Conservation (phyloP, 2,888 invertebrate genomes). For the Odontomyia ornata region DNA sequence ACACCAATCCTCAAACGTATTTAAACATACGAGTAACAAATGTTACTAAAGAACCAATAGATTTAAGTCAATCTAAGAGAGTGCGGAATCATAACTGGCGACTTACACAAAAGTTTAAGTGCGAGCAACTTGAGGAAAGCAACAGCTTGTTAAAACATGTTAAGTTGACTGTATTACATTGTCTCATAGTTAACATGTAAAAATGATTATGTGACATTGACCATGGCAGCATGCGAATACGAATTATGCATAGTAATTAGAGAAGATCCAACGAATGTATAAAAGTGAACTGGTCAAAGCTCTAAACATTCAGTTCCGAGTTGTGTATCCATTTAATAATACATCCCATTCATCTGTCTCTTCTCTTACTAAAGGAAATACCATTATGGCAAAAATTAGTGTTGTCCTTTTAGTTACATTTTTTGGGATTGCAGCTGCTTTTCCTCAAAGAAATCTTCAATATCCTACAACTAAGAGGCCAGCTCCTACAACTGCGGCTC, state of each 20-base stretch:
- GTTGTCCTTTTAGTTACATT: neutral
- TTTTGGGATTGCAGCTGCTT: slow-evolving; percentile 6
- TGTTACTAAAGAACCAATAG: too few relatives aligned
- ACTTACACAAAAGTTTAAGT: too few relatives aligned
- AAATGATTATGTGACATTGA: slow-evolving; percentile 34
- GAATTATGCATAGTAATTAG: slow-evolving; percentile 19
- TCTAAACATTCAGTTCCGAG: slow-evolving; percentile 35
- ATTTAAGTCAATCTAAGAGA: too few relatives aligned
- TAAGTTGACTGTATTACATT: too few relatives aligned
- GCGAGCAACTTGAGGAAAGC: too few relatives aligned
- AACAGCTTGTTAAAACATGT: too few relatives aligned
- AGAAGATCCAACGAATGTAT: slow-evolving; percentile 20
- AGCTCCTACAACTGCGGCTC: neutral
- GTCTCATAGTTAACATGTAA: too few relatives aligned
- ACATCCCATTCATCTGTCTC: too few relatives aligned
- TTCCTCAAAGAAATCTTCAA: slow-evolving; percentile 20
- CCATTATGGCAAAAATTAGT: slow-evolving; percentile 9
- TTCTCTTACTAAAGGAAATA: too few relatives aligned
- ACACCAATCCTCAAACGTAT: too few relatives aligned
- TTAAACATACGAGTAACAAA: too few relatives aligned
- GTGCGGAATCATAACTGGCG: too few relatives aligned
- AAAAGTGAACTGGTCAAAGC: slow-evolving; percentile 31
- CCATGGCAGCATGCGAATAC: slow-evolving; percentile 18
- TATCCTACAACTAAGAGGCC: slow-evolving; percentile 17
- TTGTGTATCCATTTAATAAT: slow-evolving; percentile 12